Conservation (phyloP, 2,797 vertebrate genomes). For the Schizopygopsis malacanthus region DNA sequence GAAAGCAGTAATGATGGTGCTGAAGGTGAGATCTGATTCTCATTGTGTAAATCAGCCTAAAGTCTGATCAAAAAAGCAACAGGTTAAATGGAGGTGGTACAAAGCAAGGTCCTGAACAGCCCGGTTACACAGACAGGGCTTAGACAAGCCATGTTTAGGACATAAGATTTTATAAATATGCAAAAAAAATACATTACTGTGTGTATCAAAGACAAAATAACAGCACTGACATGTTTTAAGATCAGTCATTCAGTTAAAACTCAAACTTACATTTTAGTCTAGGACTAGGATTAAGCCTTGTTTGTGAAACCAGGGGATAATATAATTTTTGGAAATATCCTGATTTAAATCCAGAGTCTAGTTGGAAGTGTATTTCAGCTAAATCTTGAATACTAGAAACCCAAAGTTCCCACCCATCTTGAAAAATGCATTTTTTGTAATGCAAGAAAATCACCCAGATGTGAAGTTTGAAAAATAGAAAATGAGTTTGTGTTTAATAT, state of each 20-base stretch:
- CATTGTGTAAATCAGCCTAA: neutral
- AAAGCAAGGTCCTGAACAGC: neutral
- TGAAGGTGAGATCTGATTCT: constrained; percentile 82
- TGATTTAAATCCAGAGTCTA: neutral
- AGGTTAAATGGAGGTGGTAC: neutral
- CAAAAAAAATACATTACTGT: too few species aligned
- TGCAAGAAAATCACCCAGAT: neutral
- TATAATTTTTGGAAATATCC: neutral
- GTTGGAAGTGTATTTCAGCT: neutral
- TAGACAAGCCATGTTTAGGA: too few species aligned
- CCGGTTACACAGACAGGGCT: too few species aligned
- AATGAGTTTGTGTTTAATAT: neutral
- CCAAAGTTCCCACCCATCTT: neutral
- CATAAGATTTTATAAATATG: too few species aligned
- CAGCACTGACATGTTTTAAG: too few species aligned
- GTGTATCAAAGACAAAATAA: too few species aligned
- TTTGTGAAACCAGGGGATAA: too few species aligned
- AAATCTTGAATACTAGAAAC: neutral
- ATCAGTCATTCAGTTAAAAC: too few species aligned
- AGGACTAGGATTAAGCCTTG: too few species aligned
- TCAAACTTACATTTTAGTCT: too few species aligned
- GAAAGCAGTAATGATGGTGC: constrained; percentile 82
- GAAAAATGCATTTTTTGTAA: neutral
- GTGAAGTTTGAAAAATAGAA: neutral
- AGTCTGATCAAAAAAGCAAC: neutral